Evolutionary conservation across 2,797 vertebrate genomes (phyloP).

Genomic region (Chrysocyon brachyurus): DNA sequence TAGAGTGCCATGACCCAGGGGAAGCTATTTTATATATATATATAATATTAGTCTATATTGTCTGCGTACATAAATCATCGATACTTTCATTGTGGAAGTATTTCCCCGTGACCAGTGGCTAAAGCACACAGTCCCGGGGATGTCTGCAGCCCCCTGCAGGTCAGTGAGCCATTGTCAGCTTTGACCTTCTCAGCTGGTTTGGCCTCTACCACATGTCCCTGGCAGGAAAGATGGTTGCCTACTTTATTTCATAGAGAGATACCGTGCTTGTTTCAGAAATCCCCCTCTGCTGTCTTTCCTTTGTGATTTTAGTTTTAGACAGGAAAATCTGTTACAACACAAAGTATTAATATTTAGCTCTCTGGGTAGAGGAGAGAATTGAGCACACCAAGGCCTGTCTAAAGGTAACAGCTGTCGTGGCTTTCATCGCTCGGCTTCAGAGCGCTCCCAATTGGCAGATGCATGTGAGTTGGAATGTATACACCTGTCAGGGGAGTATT

Average conservation of each 20-base stretch:
- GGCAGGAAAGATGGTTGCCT: constrained; percentile 32
- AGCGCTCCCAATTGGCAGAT: constrained; percentile 61
- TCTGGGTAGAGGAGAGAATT: constrained; percentile 8
- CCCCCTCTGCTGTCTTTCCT: neutral
- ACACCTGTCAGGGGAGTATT: constrained; percentile 80
- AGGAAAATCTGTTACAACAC: neutral
- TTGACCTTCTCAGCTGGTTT: neutral
- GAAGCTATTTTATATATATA: neutral
- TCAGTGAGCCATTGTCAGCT: neutral
- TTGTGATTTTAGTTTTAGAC: constrained; percentile 32
- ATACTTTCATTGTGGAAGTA: neutral
- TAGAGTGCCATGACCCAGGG: neutral
- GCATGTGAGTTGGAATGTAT: constrained; percentile 46
- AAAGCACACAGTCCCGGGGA: neutral
- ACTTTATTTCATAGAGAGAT: neutral
- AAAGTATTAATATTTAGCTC: neutral
- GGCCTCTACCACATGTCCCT: neutral
- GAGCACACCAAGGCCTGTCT: neutral
- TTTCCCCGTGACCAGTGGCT: neutral
- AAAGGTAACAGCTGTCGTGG: constrained; percentile 66
- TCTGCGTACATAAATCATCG: neutral
- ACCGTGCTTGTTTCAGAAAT: constrained; percentile 21
- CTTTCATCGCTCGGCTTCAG: constrained; percentile 52
- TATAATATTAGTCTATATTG: neutral
- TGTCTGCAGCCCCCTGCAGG: neutral